These are phyloP conservation scores for Endotricha flammealis DNA, from an alignment of 2,888 invertebrate genomes.

Conservation along the genomic window DNA sequence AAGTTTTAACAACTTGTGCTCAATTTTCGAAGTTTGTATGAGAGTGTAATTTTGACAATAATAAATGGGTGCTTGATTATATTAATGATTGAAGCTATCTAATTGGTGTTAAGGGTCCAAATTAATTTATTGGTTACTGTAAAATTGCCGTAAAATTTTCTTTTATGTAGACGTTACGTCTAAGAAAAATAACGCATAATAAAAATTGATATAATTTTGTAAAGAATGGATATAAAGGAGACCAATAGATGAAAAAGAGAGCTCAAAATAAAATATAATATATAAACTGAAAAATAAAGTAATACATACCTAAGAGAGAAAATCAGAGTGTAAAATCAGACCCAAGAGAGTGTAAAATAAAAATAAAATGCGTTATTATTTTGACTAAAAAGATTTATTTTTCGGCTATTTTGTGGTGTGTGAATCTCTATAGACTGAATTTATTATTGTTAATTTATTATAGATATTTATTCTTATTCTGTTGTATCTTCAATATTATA, in stretches of 20 bases:
- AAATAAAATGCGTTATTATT: conserved; percentile 7
- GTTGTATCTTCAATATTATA: conserved; percentile 24
- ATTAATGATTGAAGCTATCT: conserved; percentile 15
- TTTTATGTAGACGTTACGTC: too few species aligned
- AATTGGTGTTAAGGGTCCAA: conserved; percentile 32
- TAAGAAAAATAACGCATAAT: too few species aligned
- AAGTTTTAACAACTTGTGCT: neutral
- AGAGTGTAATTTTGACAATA: conserved; percentile 10
- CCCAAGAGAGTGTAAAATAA: too few species aligned
- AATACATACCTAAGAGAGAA: too few species aligned
- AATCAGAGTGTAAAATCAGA: too few species aligned
- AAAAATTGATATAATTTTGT: too few species aligned
- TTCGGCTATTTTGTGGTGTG: conserved; percentile 56
- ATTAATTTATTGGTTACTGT: conserved; percentile 32
- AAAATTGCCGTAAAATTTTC: conserved; percentile 56
- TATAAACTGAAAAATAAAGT: too few species aligned
- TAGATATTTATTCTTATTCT: conserved; percentile 43
- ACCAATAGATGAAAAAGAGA: too few species aligned
- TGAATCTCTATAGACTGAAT: conserved; percentile 55
- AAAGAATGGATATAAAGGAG: too few species aligned
- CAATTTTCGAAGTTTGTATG: neutral
- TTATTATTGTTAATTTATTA: conserved; percentile 57
- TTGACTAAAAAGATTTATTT: conserved; percentile 37
- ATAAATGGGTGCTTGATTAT: conserved; percentile 11
- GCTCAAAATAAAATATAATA: too few species aligned